These are phyloP conservation scores for Tanytarsus gracilentus DNA, from an alignment of 2,888 invertebrate species.

Conservation along the genomic window DNA sequence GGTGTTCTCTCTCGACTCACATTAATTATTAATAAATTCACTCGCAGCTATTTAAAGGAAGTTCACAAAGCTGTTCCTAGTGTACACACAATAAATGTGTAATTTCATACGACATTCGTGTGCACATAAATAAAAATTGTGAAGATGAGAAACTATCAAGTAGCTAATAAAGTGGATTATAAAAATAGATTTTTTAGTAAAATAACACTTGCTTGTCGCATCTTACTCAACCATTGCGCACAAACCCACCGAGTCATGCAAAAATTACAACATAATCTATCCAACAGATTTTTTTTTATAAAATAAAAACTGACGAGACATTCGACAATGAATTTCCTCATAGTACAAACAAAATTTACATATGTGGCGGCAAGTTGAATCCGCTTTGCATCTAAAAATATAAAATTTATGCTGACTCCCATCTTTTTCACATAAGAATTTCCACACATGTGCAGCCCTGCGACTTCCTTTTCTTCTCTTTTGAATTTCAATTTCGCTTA, in stretches of 20 bases:
- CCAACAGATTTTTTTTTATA: not conserved
- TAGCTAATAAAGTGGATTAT: not conserved
- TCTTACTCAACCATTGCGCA: not conserved
- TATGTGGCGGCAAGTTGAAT: no score
- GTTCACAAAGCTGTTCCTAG: no score
- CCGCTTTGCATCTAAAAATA: no score
- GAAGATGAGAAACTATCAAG: not conserved
- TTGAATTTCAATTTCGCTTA: constrained; percentile 5
- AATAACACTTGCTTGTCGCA: not conserved
- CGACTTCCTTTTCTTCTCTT: not conserved
- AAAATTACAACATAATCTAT: not conserved
- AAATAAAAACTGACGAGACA: not conserved
- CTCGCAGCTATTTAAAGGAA: no score
- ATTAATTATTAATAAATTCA: no score
- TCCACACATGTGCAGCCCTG: not conserved
- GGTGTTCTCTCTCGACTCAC: no score
- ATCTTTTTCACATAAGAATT: not conserved
- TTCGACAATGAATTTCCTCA: constrained; percentile 9
- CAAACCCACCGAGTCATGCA: not conserved
- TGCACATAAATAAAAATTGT: no score
- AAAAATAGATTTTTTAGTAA: constrained; percentile 11
- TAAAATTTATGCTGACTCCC: no score
- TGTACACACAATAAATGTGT: no score
- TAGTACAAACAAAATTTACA: not conserved
- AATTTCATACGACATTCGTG: no score